Evolutionary conservation across 2,888 invertebrate species (phyloP), one percentile per base, ranked within the genome.

Genomic region (Zonitis immaculata): DNA sequence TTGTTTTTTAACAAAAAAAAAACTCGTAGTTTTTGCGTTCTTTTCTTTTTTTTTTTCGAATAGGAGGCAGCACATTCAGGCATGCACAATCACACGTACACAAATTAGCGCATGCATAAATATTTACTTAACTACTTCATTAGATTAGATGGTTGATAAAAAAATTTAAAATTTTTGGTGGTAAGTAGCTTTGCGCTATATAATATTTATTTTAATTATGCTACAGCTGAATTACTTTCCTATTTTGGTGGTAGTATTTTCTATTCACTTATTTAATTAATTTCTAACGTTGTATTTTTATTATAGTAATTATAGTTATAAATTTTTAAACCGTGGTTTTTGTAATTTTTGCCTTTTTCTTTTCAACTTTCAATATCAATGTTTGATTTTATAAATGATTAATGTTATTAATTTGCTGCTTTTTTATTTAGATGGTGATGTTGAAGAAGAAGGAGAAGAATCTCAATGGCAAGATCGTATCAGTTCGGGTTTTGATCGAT

Each of bases 391-490:
- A 22, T 22, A 22, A 22, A 22, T 22, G 3, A 4, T 22, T 3
- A 5, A 22, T 44, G n/a, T n/a, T n/a, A n/a, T n/a, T n/a, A n/a
- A n/a, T n/a, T n/a, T n/a, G n/a, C n/a, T n/a, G n/a, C n/a, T n/a
- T n/a, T n/a, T n/a, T n/a, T n/a, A 45, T 18, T 66, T 76, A 80
- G 82, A 82, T 75, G 79, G 77, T 62, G 83, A 83, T 71, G 80
- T 77, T 60, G 81, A 80, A 66, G 83, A 83, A 70, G 86, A 86
- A 66, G 88, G 86, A 63, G 88, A 88, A 73, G 88, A 89, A 75
- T 85, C 88, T 66, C 90, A 91, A 75, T 95, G 94, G 94, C 92
- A 94, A 76, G 91, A 93, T 76, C 88, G 92, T 64, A 91, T 95
- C 67, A 91, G 90, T 73, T 92, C 90, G 64, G 92, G 93, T 49